A percentile compares a stretch with the other conserved stretches of the same genome.
Evolutionary conservation across 2,113 vertebrate species (phyloP).

Genomic region (Rhabdomys dilectus): DNA sequence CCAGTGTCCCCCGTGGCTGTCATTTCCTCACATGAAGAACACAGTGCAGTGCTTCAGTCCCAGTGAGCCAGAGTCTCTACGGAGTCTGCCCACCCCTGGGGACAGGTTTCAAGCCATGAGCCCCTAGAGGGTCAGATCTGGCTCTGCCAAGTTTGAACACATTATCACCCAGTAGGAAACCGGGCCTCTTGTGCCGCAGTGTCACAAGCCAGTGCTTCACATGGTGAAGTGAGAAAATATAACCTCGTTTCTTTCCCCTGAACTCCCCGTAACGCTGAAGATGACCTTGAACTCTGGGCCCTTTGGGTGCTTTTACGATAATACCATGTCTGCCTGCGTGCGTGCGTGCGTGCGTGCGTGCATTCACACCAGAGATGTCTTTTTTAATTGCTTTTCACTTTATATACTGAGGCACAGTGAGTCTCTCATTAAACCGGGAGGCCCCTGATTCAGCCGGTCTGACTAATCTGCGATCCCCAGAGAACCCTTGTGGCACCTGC

Average conservation of each 20-base stretch:
- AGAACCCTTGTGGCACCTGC: neutral
- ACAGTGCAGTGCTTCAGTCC: accelerated
- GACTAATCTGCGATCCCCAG: neutral
- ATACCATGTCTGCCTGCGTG: neutral
- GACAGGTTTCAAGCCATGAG: neutral
- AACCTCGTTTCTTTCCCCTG: neutral
- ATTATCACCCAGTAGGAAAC: neutral
- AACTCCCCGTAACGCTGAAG: too few species aligned
- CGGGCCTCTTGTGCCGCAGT: accelerated
- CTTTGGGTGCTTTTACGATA: neutral
- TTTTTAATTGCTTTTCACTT: neutral
- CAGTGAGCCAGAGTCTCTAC: neutral
- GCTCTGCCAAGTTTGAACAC: neutral
- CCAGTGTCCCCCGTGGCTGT: accelerated
- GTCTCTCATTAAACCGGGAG: neutral
- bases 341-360: too few species aligned
- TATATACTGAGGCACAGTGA: neutral
- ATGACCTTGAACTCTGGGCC: neutral
- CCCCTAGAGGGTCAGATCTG: neutral
- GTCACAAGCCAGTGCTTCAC: neutral
- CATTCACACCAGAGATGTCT: neutral
- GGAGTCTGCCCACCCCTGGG: accelerated
- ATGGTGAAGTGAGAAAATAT: neutral
- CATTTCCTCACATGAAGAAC: neutral
- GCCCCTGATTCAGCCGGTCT: neutral